Percentiles rank a stretch among this genome's conserved stretches.
phyloP scores from a whole-genome alignment of 2,797 vertebrate species.

The Gymnopithys bicolor region DNA sequence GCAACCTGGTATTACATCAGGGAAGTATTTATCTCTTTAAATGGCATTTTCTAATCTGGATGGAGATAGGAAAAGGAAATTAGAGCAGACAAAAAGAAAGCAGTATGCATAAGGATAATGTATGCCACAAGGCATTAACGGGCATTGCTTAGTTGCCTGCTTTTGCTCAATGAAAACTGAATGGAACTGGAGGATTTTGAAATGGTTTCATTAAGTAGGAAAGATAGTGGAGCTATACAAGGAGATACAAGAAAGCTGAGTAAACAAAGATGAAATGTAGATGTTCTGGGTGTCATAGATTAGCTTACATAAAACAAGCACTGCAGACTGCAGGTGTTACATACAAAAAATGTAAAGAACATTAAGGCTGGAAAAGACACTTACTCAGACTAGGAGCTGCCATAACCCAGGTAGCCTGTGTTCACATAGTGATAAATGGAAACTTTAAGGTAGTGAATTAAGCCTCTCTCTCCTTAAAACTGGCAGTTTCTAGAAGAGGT shows the following conservation, averaged over 20 bases:
- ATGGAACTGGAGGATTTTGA: neutral
- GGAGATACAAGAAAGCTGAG: neutral
- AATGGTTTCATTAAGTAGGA: neutral
- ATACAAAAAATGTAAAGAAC: neutral
- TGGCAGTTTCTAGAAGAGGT: neutral
- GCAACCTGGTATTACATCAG: neutral
- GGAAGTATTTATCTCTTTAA: neutral
- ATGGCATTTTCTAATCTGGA: neutral
- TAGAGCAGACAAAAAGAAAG: constrained; percentile 5
- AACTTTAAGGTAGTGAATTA: neutral
- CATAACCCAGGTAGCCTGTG: neutral
- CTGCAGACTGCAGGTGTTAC: neutral
- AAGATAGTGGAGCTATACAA: neutral
- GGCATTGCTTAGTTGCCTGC: neutral
- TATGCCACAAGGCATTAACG: neutral
- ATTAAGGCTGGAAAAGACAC: neutral
- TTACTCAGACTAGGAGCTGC: neutral
- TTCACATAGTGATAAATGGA: neutral
- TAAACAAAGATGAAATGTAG: neutral
- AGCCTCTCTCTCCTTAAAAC: neutral
- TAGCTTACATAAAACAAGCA: neutral
- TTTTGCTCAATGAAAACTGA: neutral
- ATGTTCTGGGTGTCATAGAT: neutral
- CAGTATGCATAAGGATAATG: neutral
- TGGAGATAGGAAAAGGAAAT: constrained; percentile 23